Evolutionary conservation across 1,140 invertebrate genomes (phyloP).

Genomic region (Cryptotermes secundus): DNA sequence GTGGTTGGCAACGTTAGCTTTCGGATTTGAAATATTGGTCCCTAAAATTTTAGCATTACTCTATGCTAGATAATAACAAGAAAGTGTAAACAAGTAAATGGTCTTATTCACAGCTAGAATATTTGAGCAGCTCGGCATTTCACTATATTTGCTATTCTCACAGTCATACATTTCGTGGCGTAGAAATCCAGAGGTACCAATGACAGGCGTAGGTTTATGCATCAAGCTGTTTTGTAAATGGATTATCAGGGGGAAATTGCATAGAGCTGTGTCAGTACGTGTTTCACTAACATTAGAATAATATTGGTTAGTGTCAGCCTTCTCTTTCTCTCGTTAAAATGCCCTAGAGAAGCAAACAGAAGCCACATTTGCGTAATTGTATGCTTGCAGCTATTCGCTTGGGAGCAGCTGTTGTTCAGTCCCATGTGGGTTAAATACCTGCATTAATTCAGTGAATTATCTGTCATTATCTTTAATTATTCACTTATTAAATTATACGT

Average conservation of each 20-base stretch:
- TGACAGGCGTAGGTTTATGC: background rate
- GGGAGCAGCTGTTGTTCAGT: background rate
- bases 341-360: background rate
- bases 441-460: background rate
- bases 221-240: slow-evolving; percentile 1
- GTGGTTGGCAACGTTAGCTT: no score
- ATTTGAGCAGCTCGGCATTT: background rate
- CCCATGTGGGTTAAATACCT: background rate
- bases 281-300: background rate
- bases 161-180: background rate
- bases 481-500: background rate
- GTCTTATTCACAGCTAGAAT: background rate
- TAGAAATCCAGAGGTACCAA: background rate
- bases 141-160: background rate
- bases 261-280: background rate
- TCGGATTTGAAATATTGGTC: no score
- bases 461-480: background rate
- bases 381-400: background rate
- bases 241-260: slow-evolving; percentile 11
- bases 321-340: background rate
- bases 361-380: slow-evolving; percentile 13
- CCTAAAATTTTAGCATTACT: no score
- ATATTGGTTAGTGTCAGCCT: background rate
- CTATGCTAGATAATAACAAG: background rate
- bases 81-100: background rate